These are phyloP conservation scores for Acrocephalus arundinaceus DNA, from an alignment of 2,113 vertebrate species.

Conservation along the genomic window DNA sequence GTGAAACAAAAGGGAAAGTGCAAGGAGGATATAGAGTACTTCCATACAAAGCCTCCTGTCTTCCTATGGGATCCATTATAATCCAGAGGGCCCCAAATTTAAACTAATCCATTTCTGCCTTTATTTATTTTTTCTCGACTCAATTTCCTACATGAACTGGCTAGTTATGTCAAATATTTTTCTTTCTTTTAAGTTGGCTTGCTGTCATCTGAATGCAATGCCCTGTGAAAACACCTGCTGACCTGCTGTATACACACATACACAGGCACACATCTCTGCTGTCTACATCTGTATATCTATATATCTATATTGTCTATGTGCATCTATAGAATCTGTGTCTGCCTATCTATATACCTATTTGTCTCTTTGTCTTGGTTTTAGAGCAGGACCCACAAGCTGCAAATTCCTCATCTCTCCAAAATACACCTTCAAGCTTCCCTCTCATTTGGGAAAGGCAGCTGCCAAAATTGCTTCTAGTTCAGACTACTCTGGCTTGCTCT, in stretches of 20 bases:
- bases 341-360: background rate
- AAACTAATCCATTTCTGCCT: slow-evolving; percentile 12
- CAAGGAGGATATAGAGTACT: background rate
- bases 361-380: background rate
- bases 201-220: slow-evolving; percentile 39
- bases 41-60: background rate
- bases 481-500: background rate
- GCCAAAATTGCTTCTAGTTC: background rate
- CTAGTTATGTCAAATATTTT: slow-evolving; percentile 52
- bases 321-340: background rate
- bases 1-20: background rate
- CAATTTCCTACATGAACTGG: slow-evolving; percentile 50
- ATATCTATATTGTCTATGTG: accelerated
- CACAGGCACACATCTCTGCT: background rate
- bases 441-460: background rate
- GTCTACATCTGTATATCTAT: background rate
- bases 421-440: background rate
- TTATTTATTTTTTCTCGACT: slow-evolving; percentile 40
- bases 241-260: slow-evolving; percentile 16
- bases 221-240: slow-evolving; percentile 55
- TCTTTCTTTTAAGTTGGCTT: slow-evolving; percentile 36
- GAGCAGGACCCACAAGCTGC: background rate
- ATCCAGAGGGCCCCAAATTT: slow-evolving; percentile 13
- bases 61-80: slow-evolving; percentile 1
- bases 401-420: background rate